Percentiles rank a stretch among this genome's conserved stretches.
phyloP scores from a whole-genome alignment of 1,140 invertebrate genomes.

The Odontomachus brunneus region DNA sequence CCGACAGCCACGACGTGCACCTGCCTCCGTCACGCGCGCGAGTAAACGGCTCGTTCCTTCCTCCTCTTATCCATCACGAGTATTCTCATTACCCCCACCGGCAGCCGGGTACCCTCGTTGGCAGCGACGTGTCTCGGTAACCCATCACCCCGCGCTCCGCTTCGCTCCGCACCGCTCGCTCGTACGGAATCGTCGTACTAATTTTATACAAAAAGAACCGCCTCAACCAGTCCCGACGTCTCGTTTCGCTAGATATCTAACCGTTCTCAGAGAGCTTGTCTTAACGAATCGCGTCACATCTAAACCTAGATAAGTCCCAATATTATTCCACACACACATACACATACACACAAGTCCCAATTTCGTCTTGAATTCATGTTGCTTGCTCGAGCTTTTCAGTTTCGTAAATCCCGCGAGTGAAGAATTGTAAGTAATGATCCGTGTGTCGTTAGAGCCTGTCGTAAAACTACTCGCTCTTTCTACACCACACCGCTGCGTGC shows the following conservation, averaged over 20 bases:
- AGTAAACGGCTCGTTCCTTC: constrained; percentile 73
- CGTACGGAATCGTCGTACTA: constrained; percentile 21
- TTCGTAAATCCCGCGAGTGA: too few relatives aligned
- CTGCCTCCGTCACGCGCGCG: constrained; percentile 76
- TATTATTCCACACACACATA: background rate
- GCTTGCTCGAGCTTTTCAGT: background rate
- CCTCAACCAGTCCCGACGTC: background rate
- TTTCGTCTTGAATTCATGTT: background rate
- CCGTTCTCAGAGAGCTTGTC: too few relatives aligned
- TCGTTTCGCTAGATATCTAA: background rate
- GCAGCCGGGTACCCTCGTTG: constrained; percentile 40
- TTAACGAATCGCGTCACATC: background rate
- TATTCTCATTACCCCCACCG: constrained; percentile 77
- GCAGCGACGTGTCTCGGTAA: constrained; percentile 58
- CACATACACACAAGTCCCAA: background rate
- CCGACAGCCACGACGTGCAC: constrained; percentile 77
- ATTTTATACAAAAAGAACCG: constrained; percentile 27
- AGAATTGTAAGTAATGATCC: too few relatives aligned
- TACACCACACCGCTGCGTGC: too few relatives aligned
- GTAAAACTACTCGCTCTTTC: too few relatives aligned
- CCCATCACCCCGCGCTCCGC: constrained; percentile 12
- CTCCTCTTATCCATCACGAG: constrained; percentile 65
- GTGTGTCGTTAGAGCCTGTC: too few relatives aligned
- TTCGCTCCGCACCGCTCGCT: background rate
- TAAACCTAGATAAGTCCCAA: background rate